phyloP scores from a whole-genome alignment of 2,888 invertebrate genomes.

The Microctonus aethiopoides region DNA sequence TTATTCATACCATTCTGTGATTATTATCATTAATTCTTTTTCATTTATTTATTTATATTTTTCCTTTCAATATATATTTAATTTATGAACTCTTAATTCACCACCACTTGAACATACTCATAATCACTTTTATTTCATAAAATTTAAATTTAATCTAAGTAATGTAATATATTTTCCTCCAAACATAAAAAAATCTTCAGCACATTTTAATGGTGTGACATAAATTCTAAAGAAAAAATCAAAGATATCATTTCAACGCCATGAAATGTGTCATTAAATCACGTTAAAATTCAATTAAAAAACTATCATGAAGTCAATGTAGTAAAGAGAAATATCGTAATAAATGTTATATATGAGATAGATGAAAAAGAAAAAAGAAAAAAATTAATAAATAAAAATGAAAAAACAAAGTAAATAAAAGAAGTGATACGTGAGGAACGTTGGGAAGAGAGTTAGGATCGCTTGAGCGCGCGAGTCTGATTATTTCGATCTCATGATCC shows the following conservation, averaged over 20 bases:
- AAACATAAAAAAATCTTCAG: neutral
- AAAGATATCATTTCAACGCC: neutral
- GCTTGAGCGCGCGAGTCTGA: conserved; percentile 9
- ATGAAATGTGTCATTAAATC: neutral
- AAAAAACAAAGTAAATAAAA: neutral
- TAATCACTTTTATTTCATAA: neutral
- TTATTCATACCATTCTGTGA: too few species aligned
- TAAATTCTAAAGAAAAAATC: neutral
- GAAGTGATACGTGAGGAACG: conserved; percentile 16
- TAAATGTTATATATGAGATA: conserved; percentile 6
- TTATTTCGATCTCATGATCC: conserved; percentile 24
- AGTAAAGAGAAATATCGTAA: conserved; percentile 4
- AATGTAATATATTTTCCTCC: neutral
- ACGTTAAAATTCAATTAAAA: conserved; percentile 5
- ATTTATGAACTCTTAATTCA: too few species aligned
- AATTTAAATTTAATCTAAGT: too few species aligned
- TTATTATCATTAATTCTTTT: too few species aligned
- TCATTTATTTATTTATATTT: too few species aligned
- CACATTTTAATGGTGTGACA: neutral
- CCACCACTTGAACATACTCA: too few species aligned
- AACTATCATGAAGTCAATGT: conserved; percentile 9
- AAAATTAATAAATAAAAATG: neutral
- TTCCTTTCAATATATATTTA: too few species aligned
- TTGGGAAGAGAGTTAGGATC: conserved; percentile 11
- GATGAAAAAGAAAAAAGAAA: neutral